Percentiles rank a stretch among this genome's conserved stretches.
phyloP scores from a whole-genome alignment of 2,888 invertebrate species.

The Margaritifera margaritifera region DNA sequence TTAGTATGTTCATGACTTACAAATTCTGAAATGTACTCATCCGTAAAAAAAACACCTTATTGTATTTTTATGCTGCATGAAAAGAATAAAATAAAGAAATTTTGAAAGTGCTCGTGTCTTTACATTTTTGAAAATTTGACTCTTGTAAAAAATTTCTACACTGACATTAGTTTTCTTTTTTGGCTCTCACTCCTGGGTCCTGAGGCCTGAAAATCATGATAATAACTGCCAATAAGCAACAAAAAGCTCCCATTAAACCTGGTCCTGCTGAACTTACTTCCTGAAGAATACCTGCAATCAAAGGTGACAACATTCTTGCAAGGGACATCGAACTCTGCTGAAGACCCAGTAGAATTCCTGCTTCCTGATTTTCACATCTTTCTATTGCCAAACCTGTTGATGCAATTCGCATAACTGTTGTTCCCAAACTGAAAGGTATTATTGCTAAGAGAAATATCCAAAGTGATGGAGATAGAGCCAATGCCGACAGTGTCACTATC shows the following conservation, averaged over 20 bases:
- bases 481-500: conserved; percentile 37
- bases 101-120: too few relatives aligned
- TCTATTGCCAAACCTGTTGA: conserved; percentile 63
- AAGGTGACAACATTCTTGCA: conserved; percentile 69
- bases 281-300: conserved; percentile 67
- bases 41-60: too few relatives aligned
- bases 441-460: conserved; percentile 49
- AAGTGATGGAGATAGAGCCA: conserved; percentile 54
- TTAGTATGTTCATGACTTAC: too few relatives aligned
- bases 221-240: conserved; percentile 78
- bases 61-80: too few relatives aligned
- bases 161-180: too few relatives aligned
- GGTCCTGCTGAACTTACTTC: conserved; percentile 64
- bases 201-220: conserved; percentile 45
- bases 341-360: conserved; percentile 69
- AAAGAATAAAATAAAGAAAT: too few relatives aligned
- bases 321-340: conserved; percentile 69
- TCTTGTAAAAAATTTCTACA: too few relatives aligned
- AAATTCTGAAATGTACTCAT: too few relatives aligned
- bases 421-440: conserved; percentile 64
- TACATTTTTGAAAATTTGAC: too few relatives aligned
- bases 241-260: conserved; percentile 67
- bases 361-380: conserved; percentile 51
- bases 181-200: conserved; percentile 9
- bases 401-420: conserved; percentile 65